Conservation (phyloP, 2,888 invertebrate species). For the Sminthurinus aureus region DNA sequence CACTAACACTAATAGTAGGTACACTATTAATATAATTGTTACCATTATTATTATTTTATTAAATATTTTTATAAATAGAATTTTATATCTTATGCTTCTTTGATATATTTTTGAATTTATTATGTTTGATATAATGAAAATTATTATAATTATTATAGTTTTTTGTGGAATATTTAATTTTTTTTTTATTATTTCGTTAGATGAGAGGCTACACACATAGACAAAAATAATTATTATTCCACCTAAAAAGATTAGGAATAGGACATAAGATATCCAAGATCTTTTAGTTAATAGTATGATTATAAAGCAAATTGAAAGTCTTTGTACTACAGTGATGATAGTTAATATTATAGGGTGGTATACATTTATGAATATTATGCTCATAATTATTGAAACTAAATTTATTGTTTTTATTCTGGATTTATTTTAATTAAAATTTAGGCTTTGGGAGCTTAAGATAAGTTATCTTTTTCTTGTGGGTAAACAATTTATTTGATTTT, state of each 20-base stretch:
- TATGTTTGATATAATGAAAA: no score
- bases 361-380: slow-evolving; percentile 62
- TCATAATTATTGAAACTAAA: slow-evolving; percentile 61
- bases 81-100: slow-evolving; percentile 60
- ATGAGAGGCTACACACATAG: slow-evolving; percentile 71
- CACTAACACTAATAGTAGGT: slow-evolving; percentile 71
- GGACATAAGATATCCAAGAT: slow-evolving; percentile 71
- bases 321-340: slow-evolving; percentile 66
- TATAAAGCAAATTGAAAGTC: slow-evolving; percentile 66
- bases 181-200: slow-evolving; percentile 66
- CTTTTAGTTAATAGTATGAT: slow-evolving; percentile 66
- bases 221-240: slow-evolving; percentile 73
- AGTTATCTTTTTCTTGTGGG: slow-evolving; percentile 68
- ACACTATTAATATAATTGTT: slow-evolving; percentile 64
- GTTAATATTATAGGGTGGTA: slow-evolving; percentile 69
- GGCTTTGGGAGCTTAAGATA: slow-evolving; percentile 58
- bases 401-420: slow-evolving; percentile 71
- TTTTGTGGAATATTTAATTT: slow-evolving; percentile 31
- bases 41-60: slow-evolving; percentile 60
- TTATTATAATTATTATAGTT: no score
- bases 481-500: slow-evolving; percentile 65
- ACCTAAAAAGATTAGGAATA: slow-evolving; percentile 71
- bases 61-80: slow-evolving; percentile 2
- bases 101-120: no score
- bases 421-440: slow-evolving; percentile 61